Conservation (phyloP, 2,113 vertebrate genomes). For the Strigops habroptila region DNA sequence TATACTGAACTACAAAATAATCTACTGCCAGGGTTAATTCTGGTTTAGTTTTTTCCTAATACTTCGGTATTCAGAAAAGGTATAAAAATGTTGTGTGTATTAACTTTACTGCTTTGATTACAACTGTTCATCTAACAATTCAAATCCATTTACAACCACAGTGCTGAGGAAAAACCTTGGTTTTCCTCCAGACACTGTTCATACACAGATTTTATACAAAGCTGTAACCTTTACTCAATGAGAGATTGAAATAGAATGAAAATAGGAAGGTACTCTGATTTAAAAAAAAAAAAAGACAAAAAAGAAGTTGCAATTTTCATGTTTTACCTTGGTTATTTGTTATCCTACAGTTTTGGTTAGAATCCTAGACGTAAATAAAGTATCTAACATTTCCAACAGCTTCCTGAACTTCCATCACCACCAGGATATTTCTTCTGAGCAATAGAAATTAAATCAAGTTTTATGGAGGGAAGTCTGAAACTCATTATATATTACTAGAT, state of each 20-base stretch:
- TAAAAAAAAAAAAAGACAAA: neutral
- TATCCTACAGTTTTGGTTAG: neutral
- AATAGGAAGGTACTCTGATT: neutral
- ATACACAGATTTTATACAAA: neutral
- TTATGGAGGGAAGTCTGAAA: constrained; percentile 1
- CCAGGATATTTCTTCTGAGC: neutral
- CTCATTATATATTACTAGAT: neutral
- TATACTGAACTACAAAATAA: neutral
- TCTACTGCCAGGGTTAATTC: neutral
- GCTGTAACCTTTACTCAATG: neutral
- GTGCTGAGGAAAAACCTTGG: neutral
- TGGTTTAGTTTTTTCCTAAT: neutral
- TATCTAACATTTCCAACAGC: neutral
- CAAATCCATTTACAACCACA: neutral
- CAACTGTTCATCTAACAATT: neutral
- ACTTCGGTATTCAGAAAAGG: neutral
- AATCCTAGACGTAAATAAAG: neutral
- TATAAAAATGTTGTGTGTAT: neutral
- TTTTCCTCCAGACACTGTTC: neutral
- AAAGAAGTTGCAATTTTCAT: neutral
- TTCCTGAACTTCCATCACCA: neutral
- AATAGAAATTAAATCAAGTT: neutral
- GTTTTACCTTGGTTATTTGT: neutral
- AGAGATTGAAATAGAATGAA: neutral
- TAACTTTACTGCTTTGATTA: neutral